phyloP scores from a whole-genome alignment of 2,113 vertebrate species.

The Eclectus roratus region DNA sequence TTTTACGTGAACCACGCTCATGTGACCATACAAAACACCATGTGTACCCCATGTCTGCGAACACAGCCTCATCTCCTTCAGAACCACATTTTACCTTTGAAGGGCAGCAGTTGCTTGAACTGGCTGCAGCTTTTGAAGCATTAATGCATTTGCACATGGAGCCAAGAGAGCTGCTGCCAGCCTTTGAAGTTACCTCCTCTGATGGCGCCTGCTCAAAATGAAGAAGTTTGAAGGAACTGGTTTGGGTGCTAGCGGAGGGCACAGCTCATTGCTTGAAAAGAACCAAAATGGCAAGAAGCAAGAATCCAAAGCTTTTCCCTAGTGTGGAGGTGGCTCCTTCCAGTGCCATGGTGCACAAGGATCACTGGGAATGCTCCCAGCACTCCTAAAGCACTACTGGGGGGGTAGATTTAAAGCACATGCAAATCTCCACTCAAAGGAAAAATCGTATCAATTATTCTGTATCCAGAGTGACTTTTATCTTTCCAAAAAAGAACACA shows the following conservation, averaged over 20 bases:
- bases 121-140: neutral
- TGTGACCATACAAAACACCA: neutral
- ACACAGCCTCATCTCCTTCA: neutral
- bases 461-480: conserved; percentile 5
- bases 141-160: neutral
- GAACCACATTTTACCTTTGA: neutral
- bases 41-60: neutral
- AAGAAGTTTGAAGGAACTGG: neutral
- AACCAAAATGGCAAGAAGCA: neutral
- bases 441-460: neutral
- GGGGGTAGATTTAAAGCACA: neutral
- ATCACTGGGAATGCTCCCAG: neutral
- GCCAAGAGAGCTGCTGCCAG: neutral
- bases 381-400: neutral
- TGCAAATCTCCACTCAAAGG: neutral
- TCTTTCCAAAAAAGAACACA: neutral
- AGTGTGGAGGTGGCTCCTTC: neutral
- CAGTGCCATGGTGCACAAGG: neutral
- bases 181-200: neutral
- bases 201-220: neutral
- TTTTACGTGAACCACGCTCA: neutral
- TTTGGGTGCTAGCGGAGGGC: neutral
- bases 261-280: neutral
- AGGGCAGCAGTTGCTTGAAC: neutral
- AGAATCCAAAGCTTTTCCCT: neutral